Percentiles rank a stretch among this genome's conserved stretches.
Evolutionary conservation across 2,888 invertebrate genomes (phyloP).

Genomic region (Galeruca laticollis): DNA sequence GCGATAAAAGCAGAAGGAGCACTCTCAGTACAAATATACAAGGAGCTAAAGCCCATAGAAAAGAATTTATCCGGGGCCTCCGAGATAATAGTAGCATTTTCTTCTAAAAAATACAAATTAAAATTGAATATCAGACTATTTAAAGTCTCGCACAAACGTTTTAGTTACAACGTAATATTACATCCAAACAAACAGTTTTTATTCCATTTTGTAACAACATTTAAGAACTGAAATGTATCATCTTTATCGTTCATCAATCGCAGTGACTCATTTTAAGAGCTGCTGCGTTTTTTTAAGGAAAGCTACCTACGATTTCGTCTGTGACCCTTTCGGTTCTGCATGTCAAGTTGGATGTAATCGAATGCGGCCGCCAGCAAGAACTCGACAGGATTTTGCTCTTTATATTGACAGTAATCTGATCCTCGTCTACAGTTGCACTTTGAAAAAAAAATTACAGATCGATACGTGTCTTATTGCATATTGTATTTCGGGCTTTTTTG

Average conservation of each 20-base stretch:
- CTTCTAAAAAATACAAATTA: too few species aligned
- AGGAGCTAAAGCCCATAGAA: too few species aligned
- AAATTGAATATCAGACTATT: too few species aligned
- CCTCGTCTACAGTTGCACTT: constrained; percentile 36
- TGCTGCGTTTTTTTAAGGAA: not conserved
- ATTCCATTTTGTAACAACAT: not conserved
- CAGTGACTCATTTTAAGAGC: constrained; percentile 1
- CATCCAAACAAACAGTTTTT: too few species aligned
- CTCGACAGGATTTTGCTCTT: constrained; percentile 58
- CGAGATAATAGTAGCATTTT: too few species aligned
- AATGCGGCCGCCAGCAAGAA: constrained; percentile 52
- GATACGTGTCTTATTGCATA: not conserved
- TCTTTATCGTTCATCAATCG: constrained; percentile 3
- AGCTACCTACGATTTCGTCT: constrained; percentile 16
- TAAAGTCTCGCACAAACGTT: too few species aligned
- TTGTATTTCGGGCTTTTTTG: not conserved
- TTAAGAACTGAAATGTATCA: not conserved
- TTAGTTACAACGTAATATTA: too few species aligned
- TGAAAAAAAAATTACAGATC: constrained; percentile 8
- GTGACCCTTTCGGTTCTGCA: constrained; percentile 42
- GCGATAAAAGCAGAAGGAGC: too few species aligned
- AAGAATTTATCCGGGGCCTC: too few species aligned
- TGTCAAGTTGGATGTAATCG: constrained; percentile 51
- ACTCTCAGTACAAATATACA: too few species aligned
- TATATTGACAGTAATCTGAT: constrained; percentile 57